Evolutionary conservation across 2,113 vertebrate species (phyloP), one percentile per base, ranked within the genome.

Genomic region (Campylomormyrus numenius): DNA sequence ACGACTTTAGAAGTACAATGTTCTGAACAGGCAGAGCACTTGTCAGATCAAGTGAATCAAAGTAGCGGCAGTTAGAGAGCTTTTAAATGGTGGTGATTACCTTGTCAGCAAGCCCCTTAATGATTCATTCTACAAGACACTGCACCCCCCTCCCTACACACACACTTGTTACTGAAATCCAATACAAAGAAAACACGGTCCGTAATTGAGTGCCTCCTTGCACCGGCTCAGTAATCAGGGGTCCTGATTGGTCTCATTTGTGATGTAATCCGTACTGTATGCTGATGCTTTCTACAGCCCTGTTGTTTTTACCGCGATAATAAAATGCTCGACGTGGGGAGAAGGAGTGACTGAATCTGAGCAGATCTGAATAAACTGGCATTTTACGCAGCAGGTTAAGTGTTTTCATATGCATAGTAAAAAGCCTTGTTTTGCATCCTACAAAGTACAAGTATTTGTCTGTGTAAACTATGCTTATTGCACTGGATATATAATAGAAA

Each of bases 11-110:
- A 80, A 80, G 15, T 80, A 80, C 74, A 80, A 80, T 80, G 74
- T 80, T 80, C 74, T 42, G 31, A 80, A 80, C 74, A 80, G 74
- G 74, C 74, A 80, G 35, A 80, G 31, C 13, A 39, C 74, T 80
- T 80, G 74, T 80, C 74, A 80, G 74, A 80, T 80, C 74, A 80
- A 80, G 74, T 80, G 35, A 80, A 19, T 80, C 35, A 80, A 80
- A 80, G 74, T 80, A 80, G 3, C 74, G 2, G 35, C 74, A 80
- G 35, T 80, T 80, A 80, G 74, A 42, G 74, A 1, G 31, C 74
- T 80, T 80, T 80, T 39, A 80, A 80, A 80, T 19, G 17, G 74
- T 19, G 62, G 74, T 42, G 74, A 80, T 80, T 80, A 80, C 74
- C 74, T 80, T 80, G 74, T 80, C 74, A 39, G 74, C 74, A 80